These are phyloP conservation scores for Phallusia fumigata DNA, from an alignment of 23 tunicate species.

Conservation along the genomic window DNA sequence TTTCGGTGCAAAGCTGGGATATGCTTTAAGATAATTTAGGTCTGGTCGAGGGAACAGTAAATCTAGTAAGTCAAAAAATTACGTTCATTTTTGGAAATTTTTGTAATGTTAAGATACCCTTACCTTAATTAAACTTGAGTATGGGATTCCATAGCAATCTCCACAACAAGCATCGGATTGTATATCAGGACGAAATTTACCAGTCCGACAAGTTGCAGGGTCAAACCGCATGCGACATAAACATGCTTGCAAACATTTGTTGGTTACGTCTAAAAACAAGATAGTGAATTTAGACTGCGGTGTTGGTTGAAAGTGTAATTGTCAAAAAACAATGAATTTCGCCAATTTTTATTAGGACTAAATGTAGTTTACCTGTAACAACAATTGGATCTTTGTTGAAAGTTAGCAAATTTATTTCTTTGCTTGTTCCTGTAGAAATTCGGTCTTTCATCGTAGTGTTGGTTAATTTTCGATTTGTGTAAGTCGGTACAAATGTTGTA, in stretches of 20 bases:
- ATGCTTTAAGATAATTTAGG: no score
- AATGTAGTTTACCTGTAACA: neutral
- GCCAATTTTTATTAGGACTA: neutral
- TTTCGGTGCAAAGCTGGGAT: no score
- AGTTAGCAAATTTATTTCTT: neutral
- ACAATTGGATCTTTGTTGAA: slow-evolving; percentile 1
- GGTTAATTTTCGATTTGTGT: slow-evolving; percentile 21
- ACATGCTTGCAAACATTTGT: slow-evolving; percentile 56
- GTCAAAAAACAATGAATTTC: no score
- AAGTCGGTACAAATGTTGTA: slow-evolving; percentile 26
- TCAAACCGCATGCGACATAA: slow-evolving; percentile 46
- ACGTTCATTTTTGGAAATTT: no score
- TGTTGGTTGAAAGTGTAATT: no score
- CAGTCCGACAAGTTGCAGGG: slow-evolving; percentile 41
- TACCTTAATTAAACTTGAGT: slow-evolving; percentile 68
- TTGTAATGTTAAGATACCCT: neutral
- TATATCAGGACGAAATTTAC: slow-evolving; percentile 25
- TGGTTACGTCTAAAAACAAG: slow-evolving; percentile 33
- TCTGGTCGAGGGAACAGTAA: no score
- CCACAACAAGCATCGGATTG: slow-evolving; percentile 83
- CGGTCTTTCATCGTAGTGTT: slow-evolving; percentile 20
- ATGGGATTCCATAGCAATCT: slow-evolving; percentile 62
- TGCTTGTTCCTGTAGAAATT: neutral
- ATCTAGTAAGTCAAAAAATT: no score
- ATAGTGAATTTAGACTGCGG: neutral